Conservation (phyloP, 2,797 vertebrate genomes). For the Gymnodraco acuticeps region DNA sequence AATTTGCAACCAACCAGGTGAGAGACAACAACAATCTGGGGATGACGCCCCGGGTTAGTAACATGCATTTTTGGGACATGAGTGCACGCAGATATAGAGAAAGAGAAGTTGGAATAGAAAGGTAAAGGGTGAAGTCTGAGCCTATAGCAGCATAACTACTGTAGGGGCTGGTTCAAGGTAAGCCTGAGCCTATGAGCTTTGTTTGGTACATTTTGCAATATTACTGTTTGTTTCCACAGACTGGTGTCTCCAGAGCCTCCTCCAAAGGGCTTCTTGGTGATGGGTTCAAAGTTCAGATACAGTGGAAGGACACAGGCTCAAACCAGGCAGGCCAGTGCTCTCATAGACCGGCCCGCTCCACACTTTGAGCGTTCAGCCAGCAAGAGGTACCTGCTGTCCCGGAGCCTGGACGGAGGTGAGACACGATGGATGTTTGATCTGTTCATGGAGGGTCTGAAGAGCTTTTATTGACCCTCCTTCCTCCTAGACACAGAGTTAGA, state of each 20-base stretch:
- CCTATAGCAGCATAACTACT: too few species aligned
- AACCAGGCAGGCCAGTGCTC: slow-evolving; percentile 95
- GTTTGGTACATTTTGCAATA: neutral
- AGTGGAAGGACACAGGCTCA: slow-evolving; percentile 97
- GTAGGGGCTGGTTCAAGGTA: too few species aligned
- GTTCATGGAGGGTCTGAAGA: neutral
- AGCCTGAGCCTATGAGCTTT: too few species aligned
- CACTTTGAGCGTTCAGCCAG: slow-evolving; percentile 96
- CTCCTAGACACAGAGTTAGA: too few species aligned
- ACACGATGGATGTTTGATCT: neutral
- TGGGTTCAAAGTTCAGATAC: slow-evolving; percentile 99
- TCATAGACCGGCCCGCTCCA: slow-evolving; percentile 95
- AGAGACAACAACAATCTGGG: too few species aligned
- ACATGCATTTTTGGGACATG: too few species aligned
- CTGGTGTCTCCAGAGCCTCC: slow-evolving; percentile 96
- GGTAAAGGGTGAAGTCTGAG: too few species aligned
- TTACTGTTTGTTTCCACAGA: slow-evolving; percentile 70
- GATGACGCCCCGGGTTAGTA: too few species aligned
- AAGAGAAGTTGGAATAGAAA: too few species aligned
- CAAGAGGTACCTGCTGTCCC: slow-evolving; percentile 97
- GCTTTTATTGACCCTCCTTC: neutral
- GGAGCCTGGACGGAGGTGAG: slow-evolving; percentile 96
- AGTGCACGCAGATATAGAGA: too few species aligned
- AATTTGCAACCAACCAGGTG: too few species aligned
- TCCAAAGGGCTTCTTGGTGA: slow-evolving; percentile 97